Evolutionary conservation across 64 coral and sea anemone genomes (phyloP).

Genomic region (Porites australiensis): DNA sequence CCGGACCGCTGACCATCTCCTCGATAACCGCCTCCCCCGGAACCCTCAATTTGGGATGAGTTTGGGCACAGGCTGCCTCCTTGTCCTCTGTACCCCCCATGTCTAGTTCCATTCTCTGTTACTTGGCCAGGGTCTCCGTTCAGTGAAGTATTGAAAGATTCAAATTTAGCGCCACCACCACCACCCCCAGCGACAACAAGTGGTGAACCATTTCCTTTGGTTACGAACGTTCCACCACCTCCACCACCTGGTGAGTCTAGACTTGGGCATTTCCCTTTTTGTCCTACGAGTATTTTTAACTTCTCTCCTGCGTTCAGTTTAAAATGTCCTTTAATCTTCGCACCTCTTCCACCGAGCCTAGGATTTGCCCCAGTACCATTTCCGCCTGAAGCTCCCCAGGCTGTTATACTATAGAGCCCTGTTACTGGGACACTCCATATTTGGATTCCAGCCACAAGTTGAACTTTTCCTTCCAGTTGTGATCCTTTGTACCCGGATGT

Average conservation of each 20-base stretch:
- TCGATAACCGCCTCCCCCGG: constrained; percentile 53
- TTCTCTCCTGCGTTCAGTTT: constrained; percentile 22
- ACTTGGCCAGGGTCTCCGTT: constrained; percentile 77
- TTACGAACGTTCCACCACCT: constrained; percentile 83
- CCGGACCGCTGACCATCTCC: constrained; percentile 7
- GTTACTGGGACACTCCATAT: constrained; percentile 75
- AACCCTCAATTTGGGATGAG: not conserved
- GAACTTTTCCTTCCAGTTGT: constrained; percentile 69
- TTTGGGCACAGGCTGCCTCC: constrained; percentile 25
- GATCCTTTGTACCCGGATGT: constrained; percentile 62
- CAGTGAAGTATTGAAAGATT: not conserved
- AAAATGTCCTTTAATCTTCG: constrained; percentile 66
- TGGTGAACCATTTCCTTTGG: not conserved
- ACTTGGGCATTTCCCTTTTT: constrained; percentile 32
- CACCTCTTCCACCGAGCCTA: constrained; percentile 65
- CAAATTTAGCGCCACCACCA: constrained; percentile 70
- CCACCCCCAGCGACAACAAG: constrained; percentile 81
- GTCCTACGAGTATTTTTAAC: constrained; percentile 78
- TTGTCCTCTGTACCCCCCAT: constrained; percentile 55
- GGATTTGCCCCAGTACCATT: constrained; percentile 21
- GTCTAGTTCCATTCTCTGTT: constrained; percentile 65
- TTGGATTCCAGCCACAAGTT: constrained; percentile 65
- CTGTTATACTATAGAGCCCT: constrained; percentile 64
- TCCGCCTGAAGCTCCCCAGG: constrained; percentile 83
- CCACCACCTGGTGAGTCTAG: constrained; percentile 47